phyloP scores from a whole-genome alignment of 35 echinoderm and acorn worm genomes.

The Apostichopus parvimensis region DNA sequence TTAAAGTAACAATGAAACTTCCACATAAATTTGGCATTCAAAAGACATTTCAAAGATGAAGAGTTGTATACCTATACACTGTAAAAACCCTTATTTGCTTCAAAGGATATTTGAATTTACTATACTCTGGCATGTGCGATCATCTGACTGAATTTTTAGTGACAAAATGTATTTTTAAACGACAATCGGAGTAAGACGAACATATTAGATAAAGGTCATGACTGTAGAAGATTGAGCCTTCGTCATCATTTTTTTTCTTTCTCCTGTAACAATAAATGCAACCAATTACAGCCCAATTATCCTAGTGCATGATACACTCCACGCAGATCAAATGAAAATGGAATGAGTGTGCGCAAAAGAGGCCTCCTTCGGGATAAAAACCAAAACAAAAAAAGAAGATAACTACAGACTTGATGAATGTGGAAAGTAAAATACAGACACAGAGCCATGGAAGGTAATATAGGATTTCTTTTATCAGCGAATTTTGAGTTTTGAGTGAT shows the following conservation, averaged over 20 bases:
- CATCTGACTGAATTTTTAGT: neutral
- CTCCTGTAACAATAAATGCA: slow-evolving; percentile 2
- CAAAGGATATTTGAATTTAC: neutral
- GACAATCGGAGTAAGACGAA: neutral
- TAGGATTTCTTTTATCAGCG: too few species aligned
- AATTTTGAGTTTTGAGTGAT: too few species aligned
- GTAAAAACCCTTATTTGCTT: neutral
- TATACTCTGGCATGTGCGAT: neutral
- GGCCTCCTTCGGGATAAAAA: neutral
- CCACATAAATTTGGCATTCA: too few species aligned
- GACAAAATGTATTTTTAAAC: neutral
- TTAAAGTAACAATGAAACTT: too few species aligned
- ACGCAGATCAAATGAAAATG: neutral
- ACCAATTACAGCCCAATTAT: slow-evolving; percentile 18
- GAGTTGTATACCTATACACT: too few species aligned
- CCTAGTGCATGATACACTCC: neutral
- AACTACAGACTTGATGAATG: neutral
- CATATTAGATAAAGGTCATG: neutral
- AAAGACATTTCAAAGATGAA: too few species aligned
- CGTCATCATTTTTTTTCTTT: neutral
- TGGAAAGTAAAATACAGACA: too few species aligned
- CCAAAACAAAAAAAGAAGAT: neutral
- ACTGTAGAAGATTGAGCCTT: neutral
- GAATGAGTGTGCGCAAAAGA: neutral
- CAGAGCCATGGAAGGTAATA: too few species aligned